Percentiles rank a stretch among this genome's conserved stretches.
Conservation (phyloP, 2,888 invertebrate genomes). For the Dusona sp. region DNA sequence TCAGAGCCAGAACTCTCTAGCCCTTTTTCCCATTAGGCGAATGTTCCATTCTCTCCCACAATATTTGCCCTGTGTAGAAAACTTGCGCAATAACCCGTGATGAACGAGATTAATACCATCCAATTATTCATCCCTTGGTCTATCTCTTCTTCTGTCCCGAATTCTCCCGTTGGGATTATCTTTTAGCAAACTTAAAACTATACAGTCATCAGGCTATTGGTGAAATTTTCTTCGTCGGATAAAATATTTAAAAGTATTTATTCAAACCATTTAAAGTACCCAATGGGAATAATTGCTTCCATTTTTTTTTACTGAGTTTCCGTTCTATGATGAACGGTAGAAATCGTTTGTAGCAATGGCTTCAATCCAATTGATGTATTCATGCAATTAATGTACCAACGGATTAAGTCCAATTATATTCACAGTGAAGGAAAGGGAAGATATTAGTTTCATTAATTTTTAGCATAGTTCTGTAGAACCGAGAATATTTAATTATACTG, state of each 20-base stretch:
- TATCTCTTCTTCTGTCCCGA: background rate
- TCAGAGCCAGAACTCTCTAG: slow-evolving; percentile 80
- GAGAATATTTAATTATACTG: background rate
- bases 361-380: background rate
- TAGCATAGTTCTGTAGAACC: background rate
- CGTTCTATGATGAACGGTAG: background rate
- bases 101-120: slow-evolving; percentile 81
- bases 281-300: background rate
- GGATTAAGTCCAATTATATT: background rate
- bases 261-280: too few relatives aligned
- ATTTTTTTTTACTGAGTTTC: background rate
- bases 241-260: background rate
- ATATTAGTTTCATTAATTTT: background rate
- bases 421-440: background rate
- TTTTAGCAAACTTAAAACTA: background rate
- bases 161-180: background rate
- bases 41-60: slow-evolving; percentile 15
- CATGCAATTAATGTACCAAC: too few relatives aligned
- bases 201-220: background rate
- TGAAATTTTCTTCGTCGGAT: background rate
- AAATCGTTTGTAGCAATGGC: background rate
- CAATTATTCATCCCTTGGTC: slow-evolving; percentile 24
- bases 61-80: slow-evolving; percentile 18
- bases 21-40: slow-evolving; percentile 71
- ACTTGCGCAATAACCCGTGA: slow-evolving; percentile 79